Base-by-base conservation (phyloP, 2,888 invertebrate species). In the Chaitophorus viminalis region DNA sequence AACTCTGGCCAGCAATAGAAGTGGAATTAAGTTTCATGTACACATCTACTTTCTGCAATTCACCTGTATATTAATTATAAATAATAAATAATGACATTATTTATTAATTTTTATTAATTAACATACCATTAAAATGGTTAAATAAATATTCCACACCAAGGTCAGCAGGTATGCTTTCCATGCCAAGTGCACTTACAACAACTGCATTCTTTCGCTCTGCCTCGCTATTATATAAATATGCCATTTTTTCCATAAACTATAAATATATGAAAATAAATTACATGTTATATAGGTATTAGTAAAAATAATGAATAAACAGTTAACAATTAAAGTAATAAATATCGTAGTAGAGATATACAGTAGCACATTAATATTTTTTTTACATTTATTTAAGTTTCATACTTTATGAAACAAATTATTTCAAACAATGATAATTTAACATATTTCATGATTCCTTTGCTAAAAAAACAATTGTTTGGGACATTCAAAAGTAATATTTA, bases 161-260 rank as follows among this genome's bases (percentile, higher is more conserved):
- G 91, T 99, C 99, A 78, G 94, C 93, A 29, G 98, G 98, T 90
- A 99, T 95, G 90, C 96, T 96, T 92, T 99, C 99, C 91, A 97
- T 96, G 54, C 99, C 99, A 92, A 98, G 98, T 1, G 98, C 95
- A 90, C 96, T 97, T 52, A 99, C 92, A 17, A 99, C 93, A 91
- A 95, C 98, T 8, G 97, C 94, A n/a, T 95, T 95, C 18, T 95
- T 95, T 90, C 96, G 94, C 90, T 94, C 92, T 0, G 97, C 97
- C 74, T 92, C 91, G 88, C 94, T 93, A 90, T 95, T 92, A 91
- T 98, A 98, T 90, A 95, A 93, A 88, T 97, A 91, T 91, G 97
- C 96, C 94, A 97, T 96, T 54, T 92, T 92, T 91, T 98, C 97
- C 92, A 98, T 94, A 91, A 94, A 98, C 94, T 96, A 92, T 0